Evolutionary conservation across 2,888 invertebrate genomes (phyloP), one percentile per base, ranked within the genome.

Genomic region (Epiblema foenella): DNA sequence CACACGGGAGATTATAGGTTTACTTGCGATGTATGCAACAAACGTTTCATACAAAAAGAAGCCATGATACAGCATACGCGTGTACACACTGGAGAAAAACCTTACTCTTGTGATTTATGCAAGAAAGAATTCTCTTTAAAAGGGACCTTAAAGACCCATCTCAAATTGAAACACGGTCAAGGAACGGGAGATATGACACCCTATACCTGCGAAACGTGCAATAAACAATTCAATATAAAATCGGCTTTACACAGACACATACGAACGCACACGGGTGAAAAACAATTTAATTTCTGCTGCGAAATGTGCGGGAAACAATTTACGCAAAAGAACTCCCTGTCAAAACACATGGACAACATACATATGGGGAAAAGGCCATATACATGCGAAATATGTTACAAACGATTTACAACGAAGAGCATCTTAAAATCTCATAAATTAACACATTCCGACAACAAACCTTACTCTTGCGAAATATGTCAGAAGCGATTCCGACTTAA

Each of bases 61-160:
- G 52, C 33, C 2, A 54, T 64, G 37, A 20, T 7, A 39, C 52
- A 52, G 20, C 64, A 64, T 54, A 64, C 37, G 64, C 39, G 52
- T 1, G 64, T 64, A 11, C 64, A 64, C 15, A 54, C 64, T 20
- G 64, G 54, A 12, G 64, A 64, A 51, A 64, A 64, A 39, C 64
- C 64, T 20, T 64, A 64, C 15, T 54, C 18, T 37, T 64, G 64
- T 39, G 64, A 64, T 4, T 20, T 64, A 39, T 64, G 64, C 54
- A 52, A 64, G 7, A 52, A 52, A 20, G 20, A 51, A 11, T 64
- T 52, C n/a, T 20, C 64, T 0, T 39, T 54, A n/a, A 64, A 39
- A 54, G 52, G 64, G 10, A 52, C 52, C 5, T 54, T 64, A 12
- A 64, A 64, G n/a, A 52, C 39, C 7, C 64, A 64, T n/a, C 54